A percentile compares a stretch with the other conserved stretches of the same genome.
phyloP scores from a whole-genome alignment of 2,113 vertebrate genomes.

The Vireo altiloquus region DNA sequence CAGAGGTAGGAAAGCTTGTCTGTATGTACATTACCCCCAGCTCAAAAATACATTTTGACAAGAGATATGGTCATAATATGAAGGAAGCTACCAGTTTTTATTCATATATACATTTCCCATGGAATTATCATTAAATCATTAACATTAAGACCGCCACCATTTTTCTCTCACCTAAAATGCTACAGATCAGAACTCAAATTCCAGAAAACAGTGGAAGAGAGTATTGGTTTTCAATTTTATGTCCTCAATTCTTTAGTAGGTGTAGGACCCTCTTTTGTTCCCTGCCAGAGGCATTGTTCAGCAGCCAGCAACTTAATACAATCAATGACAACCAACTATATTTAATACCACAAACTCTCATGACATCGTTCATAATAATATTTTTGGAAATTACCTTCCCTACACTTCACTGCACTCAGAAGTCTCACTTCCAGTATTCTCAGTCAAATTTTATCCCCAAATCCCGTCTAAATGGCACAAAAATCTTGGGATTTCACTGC shows the following conservation, averaged over 20 bases:
- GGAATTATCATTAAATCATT: not conserved
- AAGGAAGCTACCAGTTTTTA: not conserved
- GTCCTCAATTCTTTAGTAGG: not conserved
- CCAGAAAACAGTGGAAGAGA: not conserved
- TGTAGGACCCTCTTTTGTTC: not conserved
- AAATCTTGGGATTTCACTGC: not conserved
- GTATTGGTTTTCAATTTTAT: not conserved
- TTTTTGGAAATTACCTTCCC: not conserved
- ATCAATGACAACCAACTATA: not conserved
- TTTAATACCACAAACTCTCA: not conserved
- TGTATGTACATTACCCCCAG: not conserved
- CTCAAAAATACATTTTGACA: not conserved
- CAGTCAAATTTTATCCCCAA: not conserved
- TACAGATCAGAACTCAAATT: not conserved
- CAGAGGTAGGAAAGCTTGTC: not conserved
- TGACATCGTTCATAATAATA: not conserved
- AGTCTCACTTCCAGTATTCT: not conserved
- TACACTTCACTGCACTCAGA: not conserved
- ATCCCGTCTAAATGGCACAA: not conserved
- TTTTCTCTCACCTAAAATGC: not conserved
- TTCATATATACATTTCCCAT: not conserved
- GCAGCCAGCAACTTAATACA: not conserved
- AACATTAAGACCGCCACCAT: not conserved
- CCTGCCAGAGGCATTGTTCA: not conserved
- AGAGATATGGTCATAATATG: not conserved